Evolutionary conservation across 2,888 invertebrate species (phyloP), one percentile per base, ranked within the genome.

Genomic region (Cerastis rubricosa): DNA sequence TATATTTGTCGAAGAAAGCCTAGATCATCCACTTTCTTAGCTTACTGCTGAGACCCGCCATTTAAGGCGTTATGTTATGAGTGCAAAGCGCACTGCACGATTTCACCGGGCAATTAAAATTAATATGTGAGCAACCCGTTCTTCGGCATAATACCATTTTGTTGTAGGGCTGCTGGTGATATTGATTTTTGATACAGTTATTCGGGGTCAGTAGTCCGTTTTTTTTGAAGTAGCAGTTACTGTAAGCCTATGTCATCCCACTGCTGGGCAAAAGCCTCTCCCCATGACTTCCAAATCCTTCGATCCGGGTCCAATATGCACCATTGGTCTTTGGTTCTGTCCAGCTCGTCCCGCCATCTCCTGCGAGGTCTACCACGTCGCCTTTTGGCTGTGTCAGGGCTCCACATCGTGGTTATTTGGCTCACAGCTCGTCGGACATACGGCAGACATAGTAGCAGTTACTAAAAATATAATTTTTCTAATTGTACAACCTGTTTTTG

Each of bases 41-140:
- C 17, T 82, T 49, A 25, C 77, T 71, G 59, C 70, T 63, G 57
- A 65, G 61, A 51, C 51, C 76, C 25, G 22, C 87, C 84, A 73
- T 89, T 83, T 88, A 89, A 76, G 83, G 84, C 74, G 67, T 81
- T 83, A 85, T 85, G 84, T 79, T 85, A 82, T 85, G 84, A 84
- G 86, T 87, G 80, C 85, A 74, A 85, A 86, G 74, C 84, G 72
- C 76, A 78, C 65, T 83, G 76, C 76, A 80, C 86, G 87, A 85
- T 90, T 90, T 90, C 90, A 83, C 89, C 77, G 47, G 63, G 87
- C 90, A 88, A 90, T 92, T 91, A 90, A 90, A 91, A 91, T 91
- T 90, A 89, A 91, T 91, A 91, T 89, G 86, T 88, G 79, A 70
- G 71, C 76, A 84, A 90, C 89, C 85, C 87, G 90, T 89, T 90